phyloP scores from a whole-genome alignment of 2,888 invertebrate genomes.

The Sinotaia quadrata region DNA sequence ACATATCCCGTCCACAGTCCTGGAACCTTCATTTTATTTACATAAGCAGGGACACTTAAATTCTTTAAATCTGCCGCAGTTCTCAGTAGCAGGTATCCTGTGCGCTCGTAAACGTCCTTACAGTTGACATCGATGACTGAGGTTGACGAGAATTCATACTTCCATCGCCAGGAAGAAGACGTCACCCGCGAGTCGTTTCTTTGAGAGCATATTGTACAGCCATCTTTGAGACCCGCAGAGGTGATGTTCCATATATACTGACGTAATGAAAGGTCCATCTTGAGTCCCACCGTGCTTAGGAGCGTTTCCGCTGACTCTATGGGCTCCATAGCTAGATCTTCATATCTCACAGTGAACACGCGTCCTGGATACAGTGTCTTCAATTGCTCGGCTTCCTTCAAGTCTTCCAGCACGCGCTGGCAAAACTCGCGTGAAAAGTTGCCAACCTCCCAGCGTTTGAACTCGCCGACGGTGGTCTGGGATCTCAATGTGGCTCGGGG shows the following conservation, averaged over 20 bases:
- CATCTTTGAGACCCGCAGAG: constrained; percentile 13
- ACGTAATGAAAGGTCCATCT: not conserved
- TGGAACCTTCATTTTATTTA: not conserved
- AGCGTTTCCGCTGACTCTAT: not conserved
- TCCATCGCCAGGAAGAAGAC: constrained; percentile 4
- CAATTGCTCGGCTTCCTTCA: not conserved
- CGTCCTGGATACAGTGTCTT: constrained; percentile 13
- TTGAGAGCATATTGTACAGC: constrained; percentile 17
- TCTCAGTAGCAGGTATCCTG: constrained; percentile 9
- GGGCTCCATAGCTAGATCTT: constrained; percentile 23
- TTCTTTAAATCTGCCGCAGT: not conserved
- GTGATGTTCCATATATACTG: constrained; percentile 27
- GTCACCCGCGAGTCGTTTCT: constrained; percentile 15
- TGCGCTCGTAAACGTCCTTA: not conserved
- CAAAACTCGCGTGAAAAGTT: constrained; percentile 11
- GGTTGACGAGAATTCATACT: not conserved
- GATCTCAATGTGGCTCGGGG: constrained; percentile 21
- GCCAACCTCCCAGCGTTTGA: not conserved
- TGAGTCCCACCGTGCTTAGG: constrained; percentile 10
- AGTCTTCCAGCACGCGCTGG: constrained; percentile 1
- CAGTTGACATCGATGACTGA: not conserved
- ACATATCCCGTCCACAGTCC: constrained; percentile 21
- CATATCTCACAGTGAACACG: constrained; percentile 21
- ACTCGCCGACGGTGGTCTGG: constrained; percentile 9
- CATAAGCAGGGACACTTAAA: not conserved